Base-by-base conservation (phyloP, 2,888 invertebrate genomes). In the Choristoneura rosaceana region DNA sequence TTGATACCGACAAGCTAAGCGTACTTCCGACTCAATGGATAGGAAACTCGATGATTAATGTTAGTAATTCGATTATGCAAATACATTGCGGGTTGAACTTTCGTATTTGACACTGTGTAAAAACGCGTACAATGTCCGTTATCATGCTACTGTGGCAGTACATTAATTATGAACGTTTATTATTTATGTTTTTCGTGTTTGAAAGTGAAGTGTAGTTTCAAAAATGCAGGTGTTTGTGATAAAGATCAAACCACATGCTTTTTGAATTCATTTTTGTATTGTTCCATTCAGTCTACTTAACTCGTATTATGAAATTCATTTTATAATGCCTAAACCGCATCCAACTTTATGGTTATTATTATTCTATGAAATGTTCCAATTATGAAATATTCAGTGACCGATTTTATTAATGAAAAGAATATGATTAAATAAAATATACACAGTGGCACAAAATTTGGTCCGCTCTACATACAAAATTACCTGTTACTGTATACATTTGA, bases 11-110 rank as follows among this genome's bases (percentile, higher is more conserved):
- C 74, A 74, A 45, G 70, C 62, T 63, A 65, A 59, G 69, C 45
- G 64, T 71, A 67, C 59, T 75, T 75, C 74, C 71, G 71, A 71
- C 25, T 34, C 74, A 74, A 25, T 75, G 71, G 50, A 43, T 66
- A 45, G 74, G 70, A 73, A 73, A 73, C 52, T 25, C 71, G 65
- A 64, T 69, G 69, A 71, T 74, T 75, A 75, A 70, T 74, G 68
- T 69, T 45, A 45, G 25, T 71, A 65, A 71, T 74, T 67, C 74
- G 64, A 71, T 74, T 74, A 74, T 74, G 74, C 68, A 71, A 74
- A 74, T 74, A 17, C 43, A 33, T 64, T 1, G 43, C 73, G 45
- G 52, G 69, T 69, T 64, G 58, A 63, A 69, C 58, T 70, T 70
- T 68, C 67, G 62, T 63, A 67, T 68, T 68, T 62, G 67, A 71